Evolutionary conservation across 2,888 invertebrate species (phyloP), one percentile per base, ranked within the genome.

Genomic region (Poecilus cupreus): DNA sequence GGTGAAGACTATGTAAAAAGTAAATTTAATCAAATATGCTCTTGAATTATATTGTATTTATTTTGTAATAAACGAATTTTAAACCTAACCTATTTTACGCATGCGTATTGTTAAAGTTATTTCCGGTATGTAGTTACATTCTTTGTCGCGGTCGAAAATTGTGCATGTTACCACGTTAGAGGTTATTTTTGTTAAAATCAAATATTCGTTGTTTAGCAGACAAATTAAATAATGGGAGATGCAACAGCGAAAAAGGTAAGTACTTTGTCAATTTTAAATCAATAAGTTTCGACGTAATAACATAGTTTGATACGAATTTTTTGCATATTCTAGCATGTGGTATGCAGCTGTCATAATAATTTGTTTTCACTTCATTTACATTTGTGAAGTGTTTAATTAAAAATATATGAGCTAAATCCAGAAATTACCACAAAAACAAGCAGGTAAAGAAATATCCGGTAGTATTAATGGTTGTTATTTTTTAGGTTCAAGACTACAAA

Each of bases 401-500:
- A 54, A 20, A 20, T 54, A 10, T 18, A 54, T 54, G 11, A 22
- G 8, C 4, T 32, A 26, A 26, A 32, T 32, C 32, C 32, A 32
- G 32, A 26, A 26, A 26, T 26, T 26, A 32, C 32, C 8, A 1
- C 32, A 32, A 32, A 32, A 32, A 1, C 26, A 26, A 3, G 26
- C 32, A 32, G 32, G 32, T 32, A 32, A 32, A 32, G 8, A 32
- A 32, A 32, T 2, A 32, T 3, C 32, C 32, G 32, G 5, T 32
- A 2, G 2, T 32, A 32, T 32, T 32, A 32, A 5, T 6, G 32
- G 49, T 49, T 49, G 49, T 49, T 49, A 6, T 13, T 37, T 89
- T 91, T 83, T 90, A 96, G 96, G 96, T 97, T 85, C 94, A 96
- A 89, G 96, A 96, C 86, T 97, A 97, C 90, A 97, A 97, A 90